Evolutionary conservation across 2,113 vertebrate species (phyloP), one percentile per base, ranked within the genome.

Genomic region (Irena cyanogastra): DNA sequence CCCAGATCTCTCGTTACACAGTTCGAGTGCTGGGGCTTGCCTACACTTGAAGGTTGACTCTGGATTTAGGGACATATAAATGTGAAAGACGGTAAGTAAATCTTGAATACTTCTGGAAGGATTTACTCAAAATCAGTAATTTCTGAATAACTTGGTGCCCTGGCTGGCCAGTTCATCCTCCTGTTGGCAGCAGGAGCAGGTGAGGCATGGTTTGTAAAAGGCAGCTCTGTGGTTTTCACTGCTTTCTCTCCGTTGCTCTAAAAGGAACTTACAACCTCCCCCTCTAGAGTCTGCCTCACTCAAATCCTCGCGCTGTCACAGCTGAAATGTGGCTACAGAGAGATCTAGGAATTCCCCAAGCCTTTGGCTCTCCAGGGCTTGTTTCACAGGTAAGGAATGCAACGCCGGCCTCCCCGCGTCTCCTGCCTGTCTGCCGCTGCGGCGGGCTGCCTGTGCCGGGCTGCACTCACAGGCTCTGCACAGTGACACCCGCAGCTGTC

Each of bases 281-380:
- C 39, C 42, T 77, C 52, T 42, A 35, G 82, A 87, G 66, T 10
- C 11, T 45, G 82, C 86, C 71, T 54, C 66, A 2, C 79, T 88
- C 16, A 77, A 90, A 87, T n/a, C 88, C 95, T 89, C 45, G 0
- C 6, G 1, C 71, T 92, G 94, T 94, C 95, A 23, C 83, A 16
- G 45, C 42, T 2, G 10, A 92, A 60, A 68, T 2, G 76, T 17
- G 87, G 33, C 84, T 83, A 65, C 83, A 93, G 81, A 84, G 83
- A 60, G 82, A 41, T 26, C 2, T 2, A 90, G 96, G 94, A 96
- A 92, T 95, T 96, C 92, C 90, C 93, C 90, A 5, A 63, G 88
- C 10, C 1, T 56, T 56, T 63, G 81, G 65, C 54, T 83, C 12
- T 33, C 7, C n/a, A 5, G 60, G 63, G 56, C 28, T 70, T 92